Percentiles rank a stretch among this genome's conserved stretches.
These are phyloP conservation scores for Lasius platythorax DNA, from an alignment of 2,888 invertebrate genomes.

Conservation along the genomic window DNA sequence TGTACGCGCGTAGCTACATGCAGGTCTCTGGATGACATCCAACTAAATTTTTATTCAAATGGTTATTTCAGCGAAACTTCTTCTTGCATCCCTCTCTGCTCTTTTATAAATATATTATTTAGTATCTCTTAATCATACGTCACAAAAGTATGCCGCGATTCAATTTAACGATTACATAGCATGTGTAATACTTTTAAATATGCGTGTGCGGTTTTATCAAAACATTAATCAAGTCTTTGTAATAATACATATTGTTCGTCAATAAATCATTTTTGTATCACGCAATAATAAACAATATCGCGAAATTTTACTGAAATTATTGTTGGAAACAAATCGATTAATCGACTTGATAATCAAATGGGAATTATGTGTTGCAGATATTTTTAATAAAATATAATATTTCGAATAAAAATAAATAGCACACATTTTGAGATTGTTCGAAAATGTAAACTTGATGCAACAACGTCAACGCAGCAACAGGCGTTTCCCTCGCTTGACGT, in stretches of 20 bases:
- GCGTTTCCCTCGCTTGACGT: slow-evolving; percentile 43
- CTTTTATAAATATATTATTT: slow-evolving; percentile 39
- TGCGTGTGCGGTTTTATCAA: not conserved
- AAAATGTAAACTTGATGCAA: slow-evolving; percentile 9
- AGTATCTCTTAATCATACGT: slow-evolving; percentile 22
- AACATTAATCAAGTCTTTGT: not conserved
- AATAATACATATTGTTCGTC: not conserved
- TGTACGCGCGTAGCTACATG: slow-evolving; percentile 20
- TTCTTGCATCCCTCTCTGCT: not conserved
- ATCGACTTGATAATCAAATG: not conserved
- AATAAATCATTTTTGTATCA: not conserved
- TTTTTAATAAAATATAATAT: not conserved
- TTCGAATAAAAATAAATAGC: not conserved
- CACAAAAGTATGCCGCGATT: slow-evolving; percentile 19
- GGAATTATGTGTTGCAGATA: not conserved
- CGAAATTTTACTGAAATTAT: slow-evolving; percentile 1
- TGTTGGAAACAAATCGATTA: not conserved
- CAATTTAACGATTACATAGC: slow-evolving; percentile 30
- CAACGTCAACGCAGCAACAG: slow-evolving; percentile 51
- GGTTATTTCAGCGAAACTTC: slow-evolving; percentile 40
- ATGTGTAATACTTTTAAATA: not conserved
- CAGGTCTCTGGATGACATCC: slow-evolving; percentile 28
- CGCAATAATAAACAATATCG: not conserved
- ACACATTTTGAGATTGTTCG: not conserved
- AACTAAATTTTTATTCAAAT: slow-evolving; percentile 53